Evolutionary conservation across 2,888 invertebrate genomes (phyloP), one percentile per base, ranked within the genome.

Genomic region (Pandemis cinnamomeana): DNA sequence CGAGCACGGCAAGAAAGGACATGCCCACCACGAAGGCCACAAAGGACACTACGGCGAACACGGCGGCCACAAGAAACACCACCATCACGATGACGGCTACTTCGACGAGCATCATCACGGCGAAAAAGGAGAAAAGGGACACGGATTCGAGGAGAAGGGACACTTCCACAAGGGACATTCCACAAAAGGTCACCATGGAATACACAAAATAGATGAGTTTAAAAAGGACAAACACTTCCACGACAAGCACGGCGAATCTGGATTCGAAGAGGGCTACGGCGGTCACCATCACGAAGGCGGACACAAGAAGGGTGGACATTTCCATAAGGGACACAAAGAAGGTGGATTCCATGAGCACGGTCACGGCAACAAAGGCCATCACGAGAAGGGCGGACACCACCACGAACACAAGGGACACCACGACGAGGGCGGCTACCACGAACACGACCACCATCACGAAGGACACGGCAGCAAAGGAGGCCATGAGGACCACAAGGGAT

Each of bases 151-250:
- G 84, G 94, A 94, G 80, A 90, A 92, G 78, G 97, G 97, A 67
- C 95, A 96, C 79, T 97, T 95, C 88, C 97, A 97, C 79, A 98
- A 98, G 84, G 98, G 97, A 0, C 97, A 98, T 89, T 96, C 96
- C 82, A 97, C 97, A 75, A 97, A 98, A 85, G 97, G 98, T 71
- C 97, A 97, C 81, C 97, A 98, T 84, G 96, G 97, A 80, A 95
- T 97, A 5, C 97, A 98, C 91, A 98, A 98, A 87, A 86, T 97
- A 87, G 97, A 98, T 88, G 98, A 98, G 88, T 97, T 96, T 90
- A 97, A 97, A 86, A 97, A 98, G 87, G 96, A 97, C 83, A 97
- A 97, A 82, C 97, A 98, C 86, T 97, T 97, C 95, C 97, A 96
- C 86, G 97, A 98, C 81, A 97, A 97, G 86, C 96, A 97, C 82